Evolutionary conservation across 2,113 vertebrate species (phyloP).

Genomic region (Podarcis cretensis): DNA sequence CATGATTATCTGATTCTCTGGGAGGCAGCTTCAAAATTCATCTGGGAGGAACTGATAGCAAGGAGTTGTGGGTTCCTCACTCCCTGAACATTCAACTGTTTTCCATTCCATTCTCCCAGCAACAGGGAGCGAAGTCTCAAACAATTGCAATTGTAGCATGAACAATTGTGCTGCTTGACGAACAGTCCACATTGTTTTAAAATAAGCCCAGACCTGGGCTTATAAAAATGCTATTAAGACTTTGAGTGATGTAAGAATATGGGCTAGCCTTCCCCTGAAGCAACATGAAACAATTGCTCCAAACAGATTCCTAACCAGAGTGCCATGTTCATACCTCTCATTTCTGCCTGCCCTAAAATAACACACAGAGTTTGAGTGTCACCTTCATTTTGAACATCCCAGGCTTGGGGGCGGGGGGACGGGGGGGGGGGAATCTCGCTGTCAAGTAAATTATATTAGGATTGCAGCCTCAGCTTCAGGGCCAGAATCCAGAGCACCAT

Average conservation of each 20-base stretch:
- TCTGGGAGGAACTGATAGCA: not conserved
- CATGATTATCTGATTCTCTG: not conserved
- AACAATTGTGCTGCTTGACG: not conserved
- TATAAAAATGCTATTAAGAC: not conserved
- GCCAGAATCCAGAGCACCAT: not conserved
- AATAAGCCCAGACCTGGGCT: not conserved
- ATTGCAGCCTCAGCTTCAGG: not conserved
- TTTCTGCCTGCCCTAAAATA: not conserved
- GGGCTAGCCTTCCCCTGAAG: not conserved
- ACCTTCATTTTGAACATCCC: not conserved
- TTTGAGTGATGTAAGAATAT: conserved; percentile 3
- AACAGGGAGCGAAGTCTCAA: not conserved
- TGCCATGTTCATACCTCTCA: not conserved
- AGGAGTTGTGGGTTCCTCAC: not conserved
- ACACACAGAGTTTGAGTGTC: not conserved
- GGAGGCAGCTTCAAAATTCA: not conserved
- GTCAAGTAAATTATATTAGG: not conserved
- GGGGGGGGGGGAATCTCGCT: not conserved
- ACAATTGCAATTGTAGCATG: not conserved
- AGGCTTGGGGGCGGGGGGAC: not conserved
- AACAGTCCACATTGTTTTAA: not conserved
- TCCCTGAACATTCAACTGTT: not conserved
- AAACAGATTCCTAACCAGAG: not conserved
- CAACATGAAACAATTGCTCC: conserved; percentile 6
- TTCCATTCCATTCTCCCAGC: not conserved